Evolutionary conservation across 2,888 invertebrate genomes (phyloP).

Genomic region (Andrena flavipes): DNA sequence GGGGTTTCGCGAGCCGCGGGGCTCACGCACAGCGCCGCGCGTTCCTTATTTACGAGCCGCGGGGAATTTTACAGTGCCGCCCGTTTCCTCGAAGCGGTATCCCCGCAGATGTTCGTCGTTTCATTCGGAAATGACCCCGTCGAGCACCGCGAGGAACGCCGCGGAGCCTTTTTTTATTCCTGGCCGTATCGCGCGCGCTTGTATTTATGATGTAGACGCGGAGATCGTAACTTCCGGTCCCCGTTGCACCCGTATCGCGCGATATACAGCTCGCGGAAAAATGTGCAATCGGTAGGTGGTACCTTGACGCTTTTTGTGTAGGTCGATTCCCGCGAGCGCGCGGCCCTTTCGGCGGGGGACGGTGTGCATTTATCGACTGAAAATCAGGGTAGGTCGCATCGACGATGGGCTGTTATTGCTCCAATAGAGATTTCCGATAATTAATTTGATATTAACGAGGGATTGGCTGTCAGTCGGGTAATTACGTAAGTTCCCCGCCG

Average conservation of each 20-base stretch:
- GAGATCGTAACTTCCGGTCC: constrained; percentile 27
- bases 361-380: background rate
- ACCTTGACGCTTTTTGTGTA: background rate
- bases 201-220: constrained; percentile 30
- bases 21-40: constrained; percentile 24
- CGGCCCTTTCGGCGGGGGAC: background rate
- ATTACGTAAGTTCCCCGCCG: too few relatives aligned
- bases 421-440: background rate
- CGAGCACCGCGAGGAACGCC: background rate
- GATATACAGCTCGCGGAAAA: background rate
- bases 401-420: background rate
- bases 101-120: constrained; percentile 17
- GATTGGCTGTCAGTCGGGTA: too few relatives aligned
- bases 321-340: background rate
- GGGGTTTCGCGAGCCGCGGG: background rate
- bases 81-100: constrained; percentile 9
- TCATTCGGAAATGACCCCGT: background rate
- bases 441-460: constrained; percentile 3
- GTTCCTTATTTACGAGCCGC: constrained; percentile 45
- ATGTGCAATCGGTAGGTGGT: background rate
- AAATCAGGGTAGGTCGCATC: background rate
- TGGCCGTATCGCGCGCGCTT: background rate
- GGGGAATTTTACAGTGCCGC: constrained; percentile 35
- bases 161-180: constrained; percentile 10
- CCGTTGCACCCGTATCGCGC: background rate